Conservation (phyloP, 2,888 invertebrate species). For the Hirudinaria manillensis region DNA sequence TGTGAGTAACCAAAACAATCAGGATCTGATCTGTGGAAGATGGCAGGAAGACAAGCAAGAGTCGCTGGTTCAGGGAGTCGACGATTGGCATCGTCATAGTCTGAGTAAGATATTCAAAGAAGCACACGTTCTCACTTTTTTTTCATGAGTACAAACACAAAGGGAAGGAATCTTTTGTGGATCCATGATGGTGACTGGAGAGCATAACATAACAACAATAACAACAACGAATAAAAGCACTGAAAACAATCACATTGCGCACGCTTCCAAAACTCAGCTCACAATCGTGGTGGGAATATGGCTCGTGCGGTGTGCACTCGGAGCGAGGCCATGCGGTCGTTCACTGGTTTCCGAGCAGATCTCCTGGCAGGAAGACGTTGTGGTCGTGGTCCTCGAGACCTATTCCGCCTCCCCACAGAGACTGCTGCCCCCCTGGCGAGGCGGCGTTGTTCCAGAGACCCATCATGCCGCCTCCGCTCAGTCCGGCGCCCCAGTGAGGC, state of each 20-base stretch:
- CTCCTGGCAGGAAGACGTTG: slow-evolving; percentile 32
- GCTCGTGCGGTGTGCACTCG: not conserved
- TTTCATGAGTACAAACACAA: slow-evolving; percentile 12
- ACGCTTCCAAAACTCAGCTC: slow-evolving; percentile 10
- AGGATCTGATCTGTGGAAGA: no score
- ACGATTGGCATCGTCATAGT: no score
- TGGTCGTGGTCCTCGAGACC: slow-evolving; percentile 35
- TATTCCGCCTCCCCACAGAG: slow-evolving; percentile 10
- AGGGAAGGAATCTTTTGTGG: not conserved
- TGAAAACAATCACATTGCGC: slow-evolving; percentile 1
- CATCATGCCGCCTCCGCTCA: not conserved
- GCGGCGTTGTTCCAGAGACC: not conserved
- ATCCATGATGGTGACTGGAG: slow-evolving; percentile 13
- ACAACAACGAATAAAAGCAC: slow-evolving; percentile 2
- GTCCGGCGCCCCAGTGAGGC: not conserved
- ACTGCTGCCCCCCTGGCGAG: slow-evolving; percentile 26
- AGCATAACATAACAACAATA: not conserved
- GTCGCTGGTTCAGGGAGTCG: no score
- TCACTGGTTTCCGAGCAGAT: slow-evolving; percentile 36
- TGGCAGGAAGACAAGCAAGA: no score
- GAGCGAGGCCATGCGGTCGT: not conserved
- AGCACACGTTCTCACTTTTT: not conserved
- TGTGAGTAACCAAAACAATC: no score
- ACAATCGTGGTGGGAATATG: not conserved
- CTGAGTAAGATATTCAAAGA: no score